Evolutionary conservation across 2,113 vertebrate genomes (phyloP), one percentile per base, ranked within the genome.

Genomic region (Trogon surrucura): DNA sequence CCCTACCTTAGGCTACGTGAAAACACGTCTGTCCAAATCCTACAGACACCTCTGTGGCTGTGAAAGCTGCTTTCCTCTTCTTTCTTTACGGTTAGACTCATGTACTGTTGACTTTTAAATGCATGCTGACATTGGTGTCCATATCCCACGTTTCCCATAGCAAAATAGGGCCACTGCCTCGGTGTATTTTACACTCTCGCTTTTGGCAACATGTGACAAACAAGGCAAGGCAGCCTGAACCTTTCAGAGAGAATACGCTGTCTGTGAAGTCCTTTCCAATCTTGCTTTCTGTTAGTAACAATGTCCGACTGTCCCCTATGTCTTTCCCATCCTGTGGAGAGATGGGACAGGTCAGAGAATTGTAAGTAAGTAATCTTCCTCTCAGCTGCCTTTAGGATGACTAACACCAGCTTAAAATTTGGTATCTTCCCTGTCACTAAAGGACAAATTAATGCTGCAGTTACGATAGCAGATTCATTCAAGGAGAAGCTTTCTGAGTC

Each of bases 81-180:
- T 0, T 58, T 71, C 57, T 30, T 79, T 17, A 7, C 41, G 32
- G n/a, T 36, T 38, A 41, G 9, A 20, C 58, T 60, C 0, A 0
- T 1, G 0, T 66, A 4, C 16, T 71, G 15, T 4, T 80, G 66
- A 25, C 11, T 69, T 82, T 23, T 22, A 73, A 70, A 53, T n/a
- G n/a, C 4, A 1, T 4, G 0, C 36, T 21, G 45, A 2, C 21
- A 5, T 30, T 70, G 56, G 19, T 80, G 6, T 60, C n/a, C 20
- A 3, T 36, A 54, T 19, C 13, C 60, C 12, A 5, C 25, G 17
- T 78, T 67, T 74, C 56, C n/a, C 25, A 2, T 5, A 50, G 70
- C 44, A 38, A 38, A 5, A 25, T 3, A 16, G 32, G 23, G n/a
- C 51, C 36, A 6, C 15, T 34, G 47, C 17, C 20, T 36, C 13